phyloP scores from a whole-genome alignment of 2,113 vertebrate species.

The Emydocephalus ijimae region DNA sequence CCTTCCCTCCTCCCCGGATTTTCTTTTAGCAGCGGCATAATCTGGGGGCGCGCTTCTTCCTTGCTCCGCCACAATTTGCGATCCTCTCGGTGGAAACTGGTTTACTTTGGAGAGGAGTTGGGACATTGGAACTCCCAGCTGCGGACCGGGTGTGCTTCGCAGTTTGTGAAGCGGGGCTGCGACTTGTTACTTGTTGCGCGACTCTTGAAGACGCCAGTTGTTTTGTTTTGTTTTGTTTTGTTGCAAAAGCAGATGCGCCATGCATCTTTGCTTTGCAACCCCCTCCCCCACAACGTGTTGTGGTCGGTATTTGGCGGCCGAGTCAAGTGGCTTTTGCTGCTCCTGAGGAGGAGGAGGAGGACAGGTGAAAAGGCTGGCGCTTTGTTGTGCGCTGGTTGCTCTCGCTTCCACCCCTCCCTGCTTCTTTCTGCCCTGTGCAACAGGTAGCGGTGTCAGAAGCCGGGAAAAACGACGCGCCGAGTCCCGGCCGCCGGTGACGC shows the following conservation, averaged over 20 bases:
- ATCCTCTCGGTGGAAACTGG: neutral
- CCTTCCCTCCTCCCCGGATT: neutral
- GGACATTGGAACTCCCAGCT: neutral
- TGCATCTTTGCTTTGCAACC: neutral
- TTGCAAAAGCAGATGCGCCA: neutral
- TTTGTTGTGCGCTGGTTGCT: conserved; percentile 38
- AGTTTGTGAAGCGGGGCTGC: neutral
- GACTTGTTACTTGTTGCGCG: neutral
- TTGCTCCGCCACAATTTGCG: neutral
- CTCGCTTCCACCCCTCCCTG: conserved; percentile 19
- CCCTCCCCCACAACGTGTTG: neutral
- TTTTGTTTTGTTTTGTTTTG: no score
- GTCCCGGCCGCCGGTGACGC: conserved; percentile 6
- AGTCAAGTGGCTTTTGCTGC: neutral
- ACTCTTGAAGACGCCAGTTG: neutral
- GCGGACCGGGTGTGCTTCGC: neutral
- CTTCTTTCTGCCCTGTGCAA: conserved; percentile 44
- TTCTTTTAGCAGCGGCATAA: neutral
- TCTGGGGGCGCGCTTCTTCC: neutral
- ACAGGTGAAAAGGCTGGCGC: conserved; percentile 13
- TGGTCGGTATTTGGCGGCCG: neutral
- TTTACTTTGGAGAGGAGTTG: neutral
- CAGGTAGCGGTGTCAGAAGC: conserved; percentile 63
- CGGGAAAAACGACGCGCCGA: conserved; percentile 14
- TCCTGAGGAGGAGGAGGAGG: neutral